phyloP scores from a whole-genome alignment of 35 echinoderm and acorn worm genomes.

The Patiria miniata region DNA sequence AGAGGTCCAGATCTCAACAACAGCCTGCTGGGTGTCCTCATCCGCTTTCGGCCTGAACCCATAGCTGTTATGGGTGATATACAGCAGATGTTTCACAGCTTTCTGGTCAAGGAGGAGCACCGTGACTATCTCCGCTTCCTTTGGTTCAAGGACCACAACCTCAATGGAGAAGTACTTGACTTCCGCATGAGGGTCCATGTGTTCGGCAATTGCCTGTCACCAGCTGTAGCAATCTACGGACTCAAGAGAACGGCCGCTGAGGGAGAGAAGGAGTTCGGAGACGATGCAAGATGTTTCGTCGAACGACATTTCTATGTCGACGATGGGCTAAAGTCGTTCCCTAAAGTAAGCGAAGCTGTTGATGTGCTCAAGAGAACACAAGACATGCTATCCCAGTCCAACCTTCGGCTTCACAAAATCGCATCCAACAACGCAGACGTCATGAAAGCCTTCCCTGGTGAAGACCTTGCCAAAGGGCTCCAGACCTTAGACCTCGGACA shows the following conservation, averaged over 20 bases:
- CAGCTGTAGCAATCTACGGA: conserved; percentile 30
- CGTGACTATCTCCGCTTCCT: conserved; percentile 23
- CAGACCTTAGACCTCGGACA: conserved; percentile 35
- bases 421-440: conserved; percentile 63
- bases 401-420: conserved; percentile 63
- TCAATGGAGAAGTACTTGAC: neutral
- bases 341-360: conserved; percentile 34
- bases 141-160: conserved; percentile 16
- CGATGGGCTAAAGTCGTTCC: conserved; percentile 62
- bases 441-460: conserved; percentile 30
- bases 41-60: conserved; percentile 41
- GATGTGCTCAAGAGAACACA: conserved; percentile 30
- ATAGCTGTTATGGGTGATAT: conserved; percentile 44
- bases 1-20: conserved; percentile 69
- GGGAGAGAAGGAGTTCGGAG: conserved; percentile 26
- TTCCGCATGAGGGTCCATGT: conserved; percentile 40
- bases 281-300: conserved; percentile 49
- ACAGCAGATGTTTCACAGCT: conserved; percentile 50
- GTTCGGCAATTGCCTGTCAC: conserved; percentile 20
- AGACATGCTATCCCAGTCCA: conserved; percentile 27
- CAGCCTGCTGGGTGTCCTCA: conserved; percentile 53
- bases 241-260: conserved; percentile 43
- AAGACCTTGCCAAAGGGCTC: conserved; percentile 57
- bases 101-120: neutral
- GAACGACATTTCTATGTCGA: conserved; percentile 82